Conservation (phyloP, 2,888 invertebrate species). For the Venusia cambrica region DNA sequence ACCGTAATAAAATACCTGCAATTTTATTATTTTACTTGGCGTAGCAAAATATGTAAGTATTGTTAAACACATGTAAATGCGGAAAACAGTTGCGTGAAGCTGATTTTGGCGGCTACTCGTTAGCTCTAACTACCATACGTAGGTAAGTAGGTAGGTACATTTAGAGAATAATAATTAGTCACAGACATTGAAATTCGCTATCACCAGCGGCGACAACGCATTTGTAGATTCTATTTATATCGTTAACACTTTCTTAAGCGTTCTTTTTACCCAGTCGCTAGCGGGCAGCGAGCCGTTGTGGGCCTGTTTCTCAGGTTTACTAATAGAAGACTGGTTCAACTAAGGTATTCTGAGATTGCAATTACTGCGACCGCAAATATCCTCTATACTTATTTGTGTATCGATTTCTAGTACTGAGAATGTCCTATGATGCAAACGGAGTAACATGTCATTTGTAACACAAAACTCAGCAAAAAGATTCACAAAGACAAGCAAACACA, state of each 20-base stretch:
- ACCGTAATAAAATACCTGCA: too few species aligned
- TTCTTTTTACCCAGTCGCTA: conserved; percentile 38
- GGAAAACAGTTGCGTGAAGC: too few species aligned
- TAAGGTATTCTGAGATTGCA: conserved; percentile 28
- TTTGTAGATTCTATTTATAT: conserved; percentile 46
- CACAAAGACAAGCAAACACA: conserved; percentile 53
- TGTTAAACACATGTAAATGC: too few species aligned
- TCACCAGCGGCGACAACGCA: neutral
- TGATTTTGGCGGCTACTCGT: too few species aligned
- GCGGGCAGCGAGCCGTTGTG: conserved; percentile 28
- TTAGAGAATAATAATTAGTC: too few species aligned
- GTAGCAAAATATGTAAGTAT: too few species aligned
- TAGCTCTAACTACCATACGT: too few species aligned
- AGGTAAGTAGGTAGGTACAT: too few species aligned
- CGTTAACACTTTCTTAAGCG: conserved; percentile 47
- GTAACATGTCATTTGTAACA: conserved; percentile 11
- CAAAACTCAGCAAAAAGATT: conserved; percentile 36
- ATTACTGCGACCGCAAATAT: conserved; percentile 14
- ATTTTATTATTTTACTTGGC: too few species aligned
- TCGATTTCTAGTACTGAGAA: conserved; percentile 12
- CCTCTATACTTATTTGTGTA: conserved; percentile 20
- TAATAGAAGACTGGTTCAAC: conserved; percentile 31
- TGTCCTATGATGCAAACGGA: conserved; percentile 12
- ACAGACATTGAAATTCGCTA: conserved; percentile 1
- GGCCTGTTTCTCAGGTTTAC: conserved; percentile 49